Evolutionary conservation across 2,113 vertebrate genomes (phyloP), one percentile per base, ranked within the genome.

Genomic region (Grammomys surdaster): DNA sequence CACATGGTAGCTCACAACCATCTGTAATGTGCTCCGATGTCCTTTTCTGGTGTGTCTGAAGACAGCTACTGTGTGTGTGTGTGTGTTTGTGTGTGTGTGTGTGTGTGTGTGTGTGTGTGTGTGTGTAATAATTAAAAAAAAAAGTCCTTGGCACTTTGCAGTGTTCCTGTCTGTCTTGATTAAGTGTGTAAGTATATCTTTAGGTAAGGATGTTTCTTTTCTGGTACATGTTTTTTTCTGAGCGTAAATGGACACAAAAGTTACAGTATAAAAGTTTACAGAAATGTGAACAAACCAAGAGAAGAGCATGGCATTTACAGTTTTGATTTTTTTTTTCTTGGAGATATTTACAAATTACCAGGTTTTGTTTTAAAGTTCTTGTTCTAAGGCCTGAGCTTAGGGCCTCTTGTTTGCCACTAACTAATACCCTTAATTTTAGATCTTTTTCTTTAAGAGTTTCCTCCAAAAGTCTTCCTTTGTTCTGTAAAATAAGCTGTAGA

Each of bases 301-400:
- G 87, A 92, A 54, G 31, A 67, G 14, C 43, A 5, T 85, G 33
- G 2, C 36, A 4, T 56, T 89, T 36, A 36, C 28, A 82, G 19
- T 92, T 93, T 90, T 26, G 0, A 51, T 46, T 89, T 48, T 11
- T 69, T 96, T 90, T 96, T 90, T 70, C 33, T 46, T 0, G 84
- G 24, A 56, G n/a, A 10, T 81, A 7, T 91, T 92, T 92, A 88
- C 33, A 92, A 40, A 19, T 67, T 73, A 65, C 36, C 17, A n/a
- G 12, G 17, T 69, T 58, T 67, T 65, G 60, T 20, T 86, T 86
- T 84, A 28, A 84, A 86, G 36, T 7, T 67, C 54, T 73, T n/a
- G 7, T 73, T 51, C 9, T 67, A 46, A 67, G 60, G 24, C 40
- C 12, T 85, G 40, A 63, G 40, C 19, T 56, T 13, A 70, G 51